phyloP scores from a whole-genome alignment of 2,888 invertebrate genomes.

The Oligia strigilis region DNA sequence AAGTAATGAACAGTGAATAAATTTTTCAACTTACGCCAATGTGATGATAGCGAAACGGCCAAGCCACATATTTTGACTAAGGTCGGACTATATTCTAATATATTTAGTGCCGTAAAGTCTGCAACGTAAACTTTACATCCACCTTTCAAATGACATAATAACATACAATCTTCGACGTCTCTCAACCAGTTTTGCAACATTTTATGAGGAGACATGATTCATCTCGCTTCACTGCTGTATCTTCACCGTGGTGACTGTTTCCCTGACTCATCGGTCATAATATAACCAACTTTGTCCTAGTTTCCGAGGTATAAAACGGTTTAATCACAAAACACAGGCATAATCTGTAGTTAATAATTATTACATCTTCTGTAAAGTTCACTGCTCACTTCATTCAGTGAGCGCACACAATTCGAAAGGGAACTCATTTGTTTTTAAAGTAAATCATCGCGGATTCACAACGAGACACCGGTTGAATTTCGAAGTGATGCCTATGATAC shows the following conservation, averaged over 20 bases:
- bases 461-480: background rate
- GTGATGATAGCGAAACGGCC: too few species aligned
- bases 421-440: background rate
- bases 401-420: background rate
- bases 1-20: too few species aligned
- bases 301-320: conserved; percentile 15
- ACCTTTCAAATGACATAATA: background rate
- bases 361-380: background rate
- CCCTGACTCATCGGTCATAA: conserved; percentile 30
- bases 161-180: background rate
- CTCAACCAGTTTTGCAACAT: conserved; percentile 28
- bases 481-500: too few species aligned
- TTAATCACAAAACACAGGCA: conserved; percentile 11
- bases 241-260: conserved; percentile 20
- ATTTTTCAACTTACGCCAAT: too few species aligned
- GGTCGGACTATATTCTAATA: background rate
- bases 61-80: too few species aligned
- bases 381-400: background rate
- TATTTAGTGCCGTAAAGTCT: background rate
- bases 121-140: background rate
- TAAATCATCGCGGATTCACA: background rate
- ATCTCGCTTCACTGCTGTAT: conserved; percentile 21
- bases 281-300: conserved; percentile 8
- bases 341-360: conserved; percentile 12
- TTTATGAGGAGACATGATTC: conserved; percentile 29